These are phyloP conservation scores for Myotis myotis DNA, from an alignment of 2,797 vertebrate species.

Conservation along the genomic window DNA sequence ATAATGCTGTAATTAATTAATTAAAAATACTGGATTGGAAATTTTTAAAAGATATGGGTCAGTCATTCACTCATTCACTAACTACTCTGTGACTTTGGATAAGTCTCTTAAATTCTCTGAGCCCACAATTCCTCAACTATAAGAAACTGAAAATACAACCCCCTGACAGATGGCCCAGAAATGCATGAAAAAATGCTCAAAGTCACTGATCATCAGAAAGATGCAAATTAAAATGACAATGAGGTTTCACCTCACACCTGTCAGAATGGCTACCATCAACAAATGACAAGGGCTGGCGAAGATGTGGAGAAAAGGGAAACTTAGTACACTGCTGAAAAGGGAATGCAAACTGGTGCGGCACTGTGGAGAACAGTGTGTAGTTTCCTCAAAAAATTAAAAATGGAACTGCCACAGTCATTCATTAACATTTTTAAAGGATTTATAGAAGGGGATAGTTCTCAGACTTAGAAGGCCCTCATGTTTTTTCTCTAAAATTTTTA, in stretches of 20 bases:
- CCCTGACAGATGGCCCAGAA: background rate
- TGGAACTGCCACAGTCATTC: background rate
- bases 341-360: no score
- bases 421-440: slow-evolving; percentile 44
- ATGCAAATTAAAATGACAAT: no score
- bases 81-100: fast-evolving
- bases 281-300: no score
- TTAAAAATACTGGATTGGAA: background rate
- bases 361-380: no score
- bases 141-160: background rate
- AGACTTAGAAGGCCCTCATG: background rate
- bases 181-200: no score
- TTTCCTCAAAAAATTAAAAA: no score
- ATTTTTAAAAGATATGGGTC: background rate
- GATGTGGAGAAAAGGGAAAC: no score
- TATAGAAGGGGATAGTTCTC: background rate
- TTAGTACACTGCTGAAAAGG: no score
- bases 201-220: no score
- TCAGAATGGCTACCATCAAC: no score
- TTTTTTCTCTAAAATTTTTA: background rate
- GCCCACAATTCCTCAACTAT: background rate
- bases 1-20: background rate
- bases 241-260: no score
- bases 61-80: background rate
- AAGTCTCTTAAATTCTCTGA: background rate